phyloP scores from a whole-genome alignment of 2,113 vertebrate genomes.

The Macquaria ambigua region DNA sequence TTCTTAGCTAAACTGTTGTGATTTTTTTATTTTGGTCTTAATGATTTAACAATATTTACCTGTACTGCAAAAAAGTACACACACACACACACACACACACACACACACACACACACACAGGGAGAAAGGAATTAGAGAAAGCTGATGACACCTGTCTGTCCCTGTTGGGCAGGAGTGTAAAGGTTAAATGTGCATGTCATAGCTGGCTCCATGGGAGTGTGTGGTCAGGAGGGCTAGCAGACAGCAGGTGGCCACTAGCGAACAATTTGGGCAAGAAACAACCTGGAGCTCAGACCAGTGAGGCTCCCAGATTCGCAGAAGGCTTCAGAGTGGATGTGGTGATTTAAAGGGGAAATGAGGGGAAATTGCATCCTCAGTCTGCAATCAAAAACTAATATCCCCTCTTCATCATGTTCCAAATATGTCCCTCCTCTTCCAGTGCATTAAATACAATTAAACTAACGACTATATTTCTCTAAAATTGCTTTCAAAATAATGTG shows the following conservation, averaged over 20 bases:
- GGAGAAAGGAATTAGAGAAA: slow-evolving; percentile 25
- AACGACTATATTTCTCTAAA: slow-evolving; percentile 16
- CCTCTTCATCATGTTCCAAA: slow-evolving; percentile 31
- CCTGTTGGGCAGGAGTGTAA: slow-evolving; percentile 43
- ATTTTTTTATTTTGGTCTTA: not conserved
- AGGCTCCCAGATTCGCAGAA: not conserved
- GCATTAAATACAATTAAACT: slow-evolving; percentile 47
- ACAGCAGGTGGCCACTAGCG: slow-evolving; percentile 74
- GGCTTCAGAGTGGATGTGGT: slow-evolving; percentile 26
- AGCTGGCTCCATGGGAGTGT: slow-evolving; percentile 67
- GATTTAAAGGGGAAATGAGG: slow-evolving; percentile 57
- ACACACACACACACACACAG: slow-evolving; percentile 17
- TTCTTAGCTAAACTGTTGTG: not conserved
- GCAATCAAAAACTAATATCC: slow-evolving; percentile 57
- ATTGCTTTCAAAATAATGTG: slow-evolving; percentile 37
- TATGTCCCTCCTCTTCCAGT: not conserved
- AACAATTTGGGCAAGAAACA: not conserved
- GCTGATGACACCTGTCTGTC: slow-evolving; percentile 73
- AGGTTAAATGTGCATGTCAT: slow-evolving; percentile 70
- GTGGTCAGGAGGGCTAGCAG: slow-evolving; percentile 59
- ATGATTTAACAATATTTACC: not conserved
- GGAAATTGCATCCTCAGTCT: slow-evolving; percentile 30
- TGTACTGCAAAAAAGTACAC: not conserved
- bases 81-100: slow-evolving; percentile 8
- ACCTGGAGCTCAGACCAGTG: slow-evolving; percentile 5